Evolutionary conservation across 2,888 invertebrate genomes (phyloP), one percentile per base, ranked within the genome.

Genomic region (Lepidochitona cinerea): DNA sequence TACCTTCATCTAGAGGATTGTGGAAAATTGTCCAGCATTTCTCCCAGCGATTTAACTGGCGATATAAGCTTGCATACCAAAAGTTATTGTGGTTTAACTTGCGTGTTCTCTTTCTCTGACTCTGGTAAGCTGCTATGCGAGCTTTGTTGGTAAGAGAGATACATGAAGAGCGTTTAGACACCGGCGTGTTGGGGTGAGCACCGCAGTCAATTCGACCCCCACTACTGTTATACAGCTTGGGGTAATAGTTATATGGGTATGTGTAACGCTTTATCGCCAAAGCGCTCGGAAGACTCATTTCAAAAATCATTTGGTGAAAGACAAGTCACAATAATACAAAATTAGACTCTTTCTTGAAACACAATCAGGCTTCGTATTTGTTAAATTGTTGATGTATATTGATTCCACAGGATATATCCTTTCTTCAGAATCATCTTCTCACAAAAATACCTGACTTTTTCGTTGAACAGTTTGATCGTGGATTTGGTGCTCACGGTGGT

Each of bases 1-100:
- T 85, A 86, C 85, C 87, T 83, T 84, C 83, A 82, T 84, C 83
- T 36, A 86, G 75, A 1, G 88, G 88, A 73, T 88, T 88, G 72
- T 84, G 82, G 70, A 85, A 81, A 29, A 88, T 75, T n/a, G 80
- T 83, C 84, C 86, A 88, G 37, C 77, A 79, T 52, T 81, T 81
- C 69, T 87, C 84, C 76, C 83, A 84, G 68, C 83, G 79, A 69
- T 81, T 84, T 64, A 84, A 78, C 66, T 81, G 78, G 26, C 86
- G 79, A 73, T 87, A 85, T 65, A 87, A 76, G 35, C 85, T 81
- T 18, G 84, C 83, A 75, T 84, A 84, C 84, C 84, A 85, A 75
- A 84, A 85, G 78, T 84, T 77, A 75, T 86, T 85, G 26, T 87
- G 76, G 71, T 85, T 84, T 81, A 87, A 85, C 73, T 85, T 85